These are phyloP conservation scores for Montifringilla adamsi DNA, from an alignment of 2,113 vertebrate genomes.

Conservation along the genomic window DNA sequence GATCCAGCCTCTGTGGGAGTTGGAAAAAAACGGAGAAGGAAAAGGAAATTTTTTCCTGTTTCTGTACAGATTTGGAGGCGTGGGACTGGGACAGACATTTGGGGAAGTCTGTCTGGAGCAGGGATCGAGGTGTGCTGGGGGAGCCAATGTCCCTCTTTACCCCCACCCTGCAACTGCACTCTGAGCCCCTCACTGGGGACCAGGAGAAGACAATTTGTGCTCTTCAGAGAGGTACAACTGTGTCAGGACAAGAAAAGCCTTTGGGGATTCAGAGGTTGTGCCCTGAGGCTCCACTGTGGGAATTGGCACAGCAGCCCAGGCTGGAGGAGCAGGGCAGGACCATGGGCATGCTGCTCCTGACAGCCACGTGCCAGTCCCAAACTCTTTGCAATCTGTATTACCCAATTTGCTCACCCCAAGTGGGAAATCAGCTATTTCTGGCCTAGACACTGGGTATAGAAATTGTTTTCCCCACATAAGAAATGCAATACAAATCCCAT, in stretches of 20 bases:
- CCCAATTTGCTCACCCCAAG: neutral
- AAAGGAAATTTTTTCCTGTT: neutral
- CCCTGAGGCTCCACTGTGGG: neutral
- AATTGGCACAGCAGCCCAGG: neutral
- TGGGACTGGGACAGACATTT: neutral
- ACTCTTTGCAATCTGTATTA: neutral
- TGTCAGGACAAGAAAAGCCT: neutral
- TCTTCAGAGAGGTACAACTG: neutral
- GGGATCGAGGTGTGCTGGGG: fast-evolving
- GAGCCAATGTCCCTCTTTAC: neutral
- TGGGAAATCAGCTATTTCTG: neutral
- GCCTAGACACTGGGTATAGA: neutral
- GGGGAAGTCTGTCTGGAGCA: neutral
- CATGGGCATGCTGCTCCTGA: neutral
- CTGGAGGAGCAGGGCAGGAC: neutral
- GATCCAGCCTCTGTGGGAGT: neutral
- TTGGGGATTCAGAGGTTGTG: neutral
- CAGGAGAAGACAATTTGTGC: neutral
- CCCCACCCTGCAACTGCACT: fast-evolving
- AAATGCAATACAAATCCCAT: slow-evolving; percentile 13
- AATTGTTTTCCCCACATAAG: neutral
- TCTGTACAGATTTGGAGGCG: neutral
- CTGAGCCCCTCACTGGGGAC: neutral
- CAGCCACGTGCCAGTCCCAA: neutral
- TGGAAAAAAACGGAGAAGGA: neutral